A percentile compares a stretch with the other conserved stretches of the same genome.
These are phyloP conservation scores for Lutra lutra DNA, from an alignment of 2,797 vertebrate genomes.

Conservation along the genomic window DNA sequence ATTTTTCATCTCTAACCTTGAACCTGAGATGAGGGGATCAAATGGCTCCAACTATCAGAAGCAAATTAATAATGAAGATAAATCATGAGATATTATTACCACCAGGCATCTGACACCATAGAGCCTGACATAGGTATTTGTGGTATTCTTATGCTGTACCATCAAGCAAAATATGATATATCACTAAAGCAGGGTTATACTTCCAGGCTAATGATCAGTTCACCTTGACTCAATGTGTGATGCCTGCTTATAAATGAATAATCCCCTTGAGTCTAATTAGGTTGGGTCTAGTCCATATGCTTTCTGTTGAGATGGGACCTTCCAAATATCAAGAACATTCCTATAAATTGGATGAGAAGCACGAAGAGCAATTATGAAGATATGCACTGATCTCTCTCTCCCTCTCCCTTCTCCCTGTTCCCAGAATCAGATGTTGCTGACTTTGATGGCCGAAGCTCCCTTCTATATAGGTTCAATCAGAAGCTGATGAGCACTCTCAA, in stretches of 20 bases:
- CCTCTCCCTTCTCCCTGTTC: background rate
- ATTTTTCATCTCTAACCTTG: background rate
- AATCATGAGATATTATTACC: background rate
- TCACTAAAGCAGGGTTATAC: background rate
- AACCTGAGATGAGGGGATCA: background rate
- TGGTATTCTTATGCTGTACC: background rate
- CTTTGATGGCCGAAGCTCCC: slow-evolving; percentile 96
- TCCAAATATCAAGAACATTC: background rate
- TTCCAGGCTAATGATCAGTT: background rate
- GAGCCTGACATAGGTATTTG: background rate
- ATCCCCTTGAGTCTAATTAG: background rate
- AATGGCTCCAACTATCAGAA: background rate
- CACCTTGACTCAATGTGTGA: background rate
- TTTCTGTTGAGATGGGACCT: background rate
- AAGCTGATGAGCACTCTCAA: slow-evolving; percentile 98
- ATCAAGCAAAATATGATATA: background rate
- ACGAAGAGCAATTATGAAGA: background rate
- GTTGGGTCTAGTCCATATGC: background rate
- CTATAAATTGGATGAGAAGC: background rate
- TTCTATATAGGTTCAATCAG: slow-evolving; percentile 98
- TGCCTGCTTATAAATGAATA: background rate
- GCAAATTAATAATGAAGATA: background rate
- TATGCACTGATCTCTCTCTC: background rate
- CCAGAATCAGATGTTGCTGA: slow-evolving; percentile 94
- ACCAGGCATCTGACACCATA: background rate